Conservation (phyloP, 2,113 vertebrate genomes). For the Acanthochromis polyacanthus region DNA sequence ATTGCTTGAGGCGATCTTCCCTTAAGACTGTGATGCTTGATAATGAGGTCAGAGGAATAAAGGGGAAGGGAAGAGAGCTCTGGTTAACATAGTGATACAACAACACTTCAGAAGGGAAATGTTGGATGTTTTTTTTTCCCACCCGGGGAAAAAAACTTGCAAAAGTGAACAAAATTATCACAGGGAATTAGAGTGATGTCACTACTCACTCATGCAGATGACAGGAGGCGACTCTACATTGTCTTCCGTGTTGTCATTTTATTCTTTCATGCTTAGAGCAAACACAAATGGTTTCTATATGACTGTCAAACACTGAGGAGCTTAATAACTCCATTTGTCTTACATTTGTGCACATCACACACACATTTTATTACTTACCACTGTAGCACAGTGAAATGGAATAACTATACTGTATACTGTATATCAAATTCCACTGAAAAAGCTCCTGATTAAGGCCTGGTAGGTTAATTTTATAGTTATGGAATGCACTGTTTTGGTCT, state of each 20-base stretch:
- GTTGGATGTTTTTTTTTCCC: not conserved
- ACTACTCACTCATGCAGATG: not conserved
- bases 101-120: slow-evolving; percentile 6
- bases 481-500: not conserved
- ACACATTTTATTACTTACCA: too few species aligned
- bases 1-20: slow-evolving; percentile 53
- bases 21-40: slow-evolving; percentile 43
- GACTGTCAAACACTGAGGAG: too few species aligned
- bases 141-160: not conserved
- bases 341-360: too few species aligned
- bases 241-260: too few species aligned
- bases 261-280: too few species aligned
- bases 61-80: slow-evolving; percentile 10
- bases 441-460: too few species aligned
- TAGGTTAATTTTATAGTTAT: not conserved
- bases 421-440: not conserved
- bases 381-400: too few species aligned
- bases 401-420: too few species aligned
- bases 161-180: not conserved
- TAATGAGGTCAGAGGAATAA: slow-evolving; percentile 66
- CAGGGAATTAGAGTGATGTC: not conserved
- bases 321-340: too few species aligned
- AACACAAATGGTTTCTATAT: too few species aligned
- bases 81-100: slow-evolving; percentile 34
- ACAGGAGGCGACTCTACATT: too few species aligned